A percentile compares a stretch with the other conserved stretches of the same genome.
Conservation (phyloP, 92 coral and sea anemone genomes). For the Ricordea florida region DNA sequence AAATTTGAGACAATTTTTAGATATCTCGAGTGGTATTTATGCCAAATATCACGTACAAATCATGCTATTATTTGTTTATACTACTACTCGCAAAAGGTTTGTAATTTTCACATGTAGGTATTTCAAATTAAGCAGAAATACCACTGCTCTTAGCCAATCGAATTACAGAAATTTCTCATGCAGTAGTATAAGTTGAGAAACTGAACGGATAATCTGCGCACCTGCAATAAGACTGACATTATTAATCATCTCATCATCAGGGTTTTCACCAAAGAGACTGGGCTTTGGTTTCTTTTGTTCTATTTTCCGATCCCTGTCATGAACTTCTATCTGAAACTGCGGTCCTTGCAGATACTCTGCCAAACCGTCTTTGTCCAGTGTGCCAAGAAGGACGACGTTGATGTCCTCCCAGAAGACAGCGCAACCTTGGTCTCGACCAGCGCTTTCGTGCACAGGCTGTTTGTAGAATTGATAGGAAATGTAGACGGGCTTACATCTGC, state of each 20-base stretch:
- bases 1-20: too few relatives aligned
- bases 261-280: slow-evolving; percentile 86
- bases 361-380: slow-evolving; percentile 76
- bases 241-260: slow-evolving; percentile 95
- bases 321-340: slow-evolving; percentile 87
- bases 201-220: not conserved
- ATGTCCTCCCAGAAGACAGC: slow-evolving; percentile 90
- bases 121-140: too few relatives aligned
- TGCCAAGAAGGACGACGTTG: slow-evolving; percentile 90
- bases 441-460: slow-evolving; percentile 76
- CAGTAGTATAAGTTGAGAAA: not conserved
- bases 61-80: too few relatives aligned
- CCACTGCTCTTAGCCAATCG: too few relatives aligned
- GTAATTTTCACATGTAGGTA: too few relatives aligned
- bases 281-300: slow-evolving; percentile 79
- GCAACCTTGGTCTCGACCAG: slow-evolving; percentile 85
- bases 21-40: too few relatives aligned
- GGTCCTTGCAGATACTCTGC: slow-evolving; percentile 94
- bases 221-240: slow-evolving; percentile 94
- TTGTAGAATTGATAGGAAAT: slow-evolving; percentile 85
- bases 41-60: too few relatives aligned
- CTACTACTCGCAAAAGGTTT: too few relatives aligned
- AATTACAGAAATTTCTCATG: too few relatives aligned
- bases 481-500: slow-evolving; percentile 86
- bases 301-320: slow-evolving; percentile 84